Evolutionary conservation across 1,140 invertebrate species (phyloP), one percentile per base, ranked within the genome.

Genomic region (Andrena cerasifolii): DNA sequence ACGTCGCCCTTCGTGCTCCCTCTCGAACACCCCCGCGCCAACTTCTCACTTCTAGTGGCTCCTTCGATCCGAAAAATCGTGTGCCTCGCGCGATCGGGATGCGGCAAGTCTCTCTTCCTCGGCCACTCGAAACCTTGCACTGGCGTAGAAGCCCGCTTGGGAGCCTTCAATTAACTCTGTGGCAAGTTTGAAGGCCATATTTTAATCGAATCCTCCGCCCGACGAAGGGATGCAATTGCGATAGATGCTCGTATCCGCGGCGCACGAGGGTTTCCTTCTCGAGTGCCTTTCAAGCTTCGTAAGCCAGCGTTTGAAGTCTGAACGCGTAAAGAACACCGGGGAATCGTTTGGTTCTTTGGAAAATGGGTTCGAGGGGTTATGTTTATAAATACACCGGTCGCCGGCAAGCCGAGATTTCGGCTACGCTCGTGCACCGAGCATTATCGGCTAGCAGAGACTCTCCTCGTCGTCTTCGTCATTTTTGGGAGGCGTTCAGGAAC

Each of bases 401-500:
- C 26, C 21, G 43, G 45, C 33, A 63, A n/a, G n/a, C n/a, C 43
- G 61, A 45, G 16, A 51, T 66, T 66, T 21, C 12, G 63, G 63
- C 47, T 51, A 26, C 61, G 61, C 40, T 12, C 7, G 40, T 45
- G 61, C 21, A 3, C 16, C 1, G 28, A 33, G 24, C 24, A 45
- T 26, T 70, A 77, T 77, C 74, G 28, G 45, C 33, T 1, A 40
- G 51, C 73, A 77, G 74, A 70, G 51, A 26, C 74, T 49, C 40
- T 63, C 24, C 56, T 43, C 65, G 33, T 82, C 83, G 80, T 88
- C 80, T 86, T 88, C 89, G 80, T 89, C 87, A 89, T 90, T 88
- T 87, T 89, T 85, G 79, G 65, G 82, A 88, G 80, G 88, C 80
- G 78, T 84, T 84, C 71, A 77, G 78, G 83, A 68, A 84, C 71